phyloP scores from a whole-genome alignment of 2,888 invertebrate genomes.

The Nemapogon koenigi region DNA sequence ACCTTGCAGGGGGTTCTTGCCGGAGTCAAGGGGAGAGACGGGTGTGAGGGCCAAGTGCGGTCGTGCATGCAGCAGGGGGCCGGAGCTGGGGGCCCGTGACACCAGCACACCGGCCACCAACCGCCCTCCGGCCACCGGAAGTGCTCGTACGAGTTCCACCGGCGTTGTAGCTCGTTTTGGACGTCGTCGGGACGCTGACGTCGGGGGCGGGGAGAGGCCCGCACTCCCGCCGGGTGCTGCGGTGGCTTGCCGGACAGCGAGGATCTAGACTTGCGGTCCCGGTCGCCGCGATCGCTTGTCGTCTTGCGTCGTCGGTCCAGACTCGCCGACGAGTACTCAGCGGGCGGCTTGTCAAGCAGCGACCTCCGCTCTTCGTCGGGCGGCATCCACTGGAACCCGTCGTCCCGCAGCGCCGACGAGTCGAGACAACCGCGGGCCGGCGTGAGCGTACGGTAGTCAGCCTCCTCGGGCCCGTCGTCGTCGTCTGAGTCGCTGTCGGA shows the following conservation, averaged over 20 bases:
- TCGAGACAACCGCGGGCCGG: slow-evolving; percentile 50
- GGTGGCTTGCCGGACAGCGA: slow-evolving; percentile 62
- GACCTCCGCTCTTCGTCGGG: slow-evolving; percentile 36
- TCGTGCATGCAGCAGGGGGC: slow-evolving; percentile 57
- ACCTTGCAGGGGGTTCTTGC: slow-evolving; percentile 47
- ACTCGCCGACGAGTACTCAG: slow-evolving; percentile 51
- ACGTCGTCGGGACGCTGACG: slow-evolving; percentile 43
- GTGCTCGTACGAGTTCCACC: slow-evolving; percentile 64
- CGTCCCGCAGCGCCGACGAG: slow-evolving; percentile 69
- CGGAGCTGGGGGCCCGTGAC: slow-evolving; percentile 48
- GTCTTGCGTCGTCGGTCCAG: slow-evolving; percentile 58
- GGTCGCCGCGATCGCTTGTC: slow-evolving; percentile 59
- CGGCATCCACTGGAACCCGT: slow-evolving; percentile 73
- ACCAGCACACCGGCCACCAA: slow-evolving; percentile 56
- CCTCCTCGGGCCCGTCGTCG: slow-evolving; percentile 63
- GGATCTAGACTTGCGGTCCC: slow-evolving; percentile 70
- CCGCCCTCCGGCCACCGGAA: slow-evolving; percentile 62
- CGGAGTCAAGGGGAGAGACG: slow-evolving; percentile 42
- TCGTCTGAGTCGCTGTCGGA: slow-evolving; percentile 39
- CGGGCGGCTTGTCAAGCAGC: slow-evolving; percentile 32
- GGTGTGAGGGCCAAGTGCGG: slow-evolving; percentile 56
- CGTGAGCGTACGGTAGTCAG: slow-evolving; percentile 63
- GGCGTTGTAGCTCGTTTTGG: slow-evolving; percentile 44
- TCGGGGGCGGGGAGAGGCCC: slow-evolving; percentile 46
- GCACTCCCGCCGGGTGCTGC: slow-evolving; percentile 45